Evolutionary conservation across 2,888 invertebrate genomes (phyloP), one percentile per base, ranked within the genome.

Genomic region (Trisateles emortualis): DNA sequence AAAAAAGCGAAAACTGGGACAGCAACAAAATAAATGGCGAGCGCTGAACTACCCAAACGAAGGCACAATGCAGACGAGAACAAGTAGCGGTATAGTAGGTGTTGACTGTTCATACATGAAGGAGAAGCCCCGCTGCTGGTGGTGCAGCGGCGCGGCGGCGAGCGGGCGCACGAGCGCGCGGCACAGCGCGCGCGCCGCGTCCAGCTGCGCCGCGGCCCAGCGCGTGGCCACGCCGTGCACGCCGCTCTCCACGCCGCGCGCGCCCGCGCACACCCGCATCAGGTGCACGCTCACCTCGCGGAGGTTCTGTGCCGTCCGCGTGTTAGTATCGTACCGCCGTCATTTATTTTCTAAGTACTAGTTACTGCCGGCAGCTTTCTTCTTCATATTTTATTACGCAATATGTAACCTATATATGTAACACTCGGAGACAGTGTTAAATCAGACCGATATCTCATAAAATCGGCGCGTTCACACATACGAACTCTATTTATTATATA

Each of bases 271-370:
- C 76, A 79, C 82, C 29, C 87, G 96, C 73, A 97, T 93, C 63
- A 97, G 90, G 87, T 97, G 97, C 86, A 97, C 96, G 82, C 96
- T 97, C 58, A 97, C 90, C 79, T 97, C 97, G n/a, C 97, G 95
- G 44, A 97, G 90, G 86, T 97, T 97, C 96, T 96, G 79, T 35
- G 71, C 38, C 45, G 10, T 3, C 29, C 46, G 30, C 35, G 19
- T 29, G 32, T 26, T 24, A 17, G 11, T 9, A 11, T 11, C 11
- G 14, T 13, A 16, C 33, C n/a, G 11, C 5, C 11, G 2, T 14
- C 2, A 14, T 14, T 14, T 33, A 14, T 33, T 14, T 2, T 9
- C 33, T 33, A 8, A 3, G 8, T 14, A 6, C 13, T 2, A 33
- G 14, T 8, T 33, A 0, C 0, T 9, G 3, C 11, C 13, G 13